A percentile compares a stretch with the other conserved stretches of the same genome.
Evolutionary conservation across 2,113 vertebrate species (phyloP).

Genomic region (Saguinus midas): DNA sequence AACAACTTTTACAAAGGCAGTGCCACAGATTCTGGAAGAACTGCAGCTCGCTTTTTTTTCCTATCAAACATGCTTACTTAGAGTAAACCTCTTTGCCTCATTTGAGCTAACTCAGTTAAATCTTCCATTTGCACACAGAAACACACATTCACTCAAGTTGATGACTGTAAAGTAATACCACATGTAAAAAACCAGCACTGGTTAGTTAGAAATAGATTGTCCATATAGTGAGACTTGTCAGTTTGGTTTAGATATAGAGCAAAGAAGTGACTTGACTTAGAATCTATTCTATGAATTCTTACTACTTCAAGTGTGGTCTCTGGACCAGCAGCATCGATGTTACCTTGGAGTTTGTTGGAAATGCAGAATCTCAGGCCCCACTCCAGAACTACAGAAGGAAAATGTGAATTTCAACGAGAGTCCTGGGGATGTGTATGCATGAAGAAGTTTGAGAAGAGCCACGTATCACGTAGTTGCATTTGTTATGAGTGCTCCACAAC

Average conservation of each 20-base stretch:
- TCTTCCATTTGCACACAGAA: background rate
- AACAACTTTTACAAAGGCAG: background rate
- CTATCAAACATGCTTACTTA: background rate
- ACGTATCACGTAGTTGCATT: background rate
- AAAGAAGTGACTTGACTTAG: background rate
- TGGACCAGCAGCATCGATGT: background rate
- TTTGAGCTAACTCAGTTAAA: background rate
- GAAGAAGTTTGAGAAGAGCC: background rate
- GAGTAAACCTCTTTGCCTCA: background rate
- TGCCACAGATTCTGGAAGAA: background rate
- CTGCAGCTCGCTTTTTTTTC: background rate
- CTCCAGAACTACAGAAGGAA: background rate
- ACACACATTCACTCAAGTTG: background rate
- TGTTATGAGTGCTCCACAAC: background rate
- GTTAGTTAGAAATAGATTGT: background rate
- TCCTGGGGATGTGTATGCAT: background rate
- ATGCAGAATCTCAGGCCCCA: background rate
- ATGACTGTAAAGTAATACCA: background rate
- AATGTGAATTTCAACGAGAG: background rate
- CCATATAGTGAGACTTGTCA: background rate
- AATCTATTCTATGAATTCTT: background rate
- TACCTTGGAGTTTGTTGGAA: background rate
- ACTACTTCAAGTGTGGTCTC: background rate
- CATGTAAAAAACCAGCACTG: background rate
- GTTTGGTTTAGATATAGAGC: background rate